Evolutionary conservation across 2,888 invertebrate genomes (phyloP), one percentile per base, ranked within the genome.

Genomic region (Phytoseiulus persimilis): DNA sequence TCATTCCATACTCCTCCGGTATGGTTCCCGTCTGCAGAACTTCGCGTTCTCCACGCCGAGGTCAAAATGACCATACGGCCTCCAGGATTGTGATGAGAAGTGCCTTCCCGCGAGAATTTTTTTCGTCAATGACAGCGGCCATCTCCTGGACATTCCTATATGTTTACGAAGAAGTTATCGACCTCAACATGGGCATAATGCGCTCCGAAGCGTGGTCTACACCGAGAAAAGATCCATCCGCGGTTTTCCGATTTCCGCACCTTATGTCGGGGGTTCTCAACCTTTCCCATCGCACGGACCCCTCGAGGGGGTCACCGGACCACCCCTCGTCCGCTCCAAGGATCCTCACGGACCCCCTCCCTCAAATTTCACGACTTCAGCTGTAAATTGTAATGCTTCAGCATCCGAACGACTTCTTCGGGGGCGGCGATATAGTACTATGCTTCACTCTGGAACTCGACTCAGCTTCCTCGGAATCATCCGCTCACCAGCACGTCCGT

Each of bases 31-130:
- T 18, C 94, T 99, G 11, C 98, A 98, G 98, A 99, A 92, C 94
- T 99, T 89, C 94, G 98, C 83, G 98, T 99, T 0, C 94, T 98
- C n/a, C 97, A 98, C 93, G 98, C 99, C 0, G 99, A 99, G 93
- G 95, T 99, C 32, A 96, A 98, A 92, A 97, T 99, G 95, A 96
- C 96, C 0, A 96, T 98, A 90, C 93, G 98, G 5, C 94, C 95
- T 92, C 95, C 96, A 32, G 87, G 87, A 32, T 91, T 91, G n/a
- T 31, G 91, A 90, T 46, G 91, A 91, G 6, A 91, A 91, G 90
- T 91, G 91, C 65, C 91, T 96, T 91, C 96, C 96, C 89, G 95
- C 99, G 89, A 94, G 99, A 0, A 94, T 99, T 0, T 98, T 97
- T 91, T 94, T 99, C 90, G 96, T 98, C 89, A 99, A 99, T 93